Conservation (phyloP, 2,797 vertebrate species). For the Trichosurus vulpecula region DNA sequence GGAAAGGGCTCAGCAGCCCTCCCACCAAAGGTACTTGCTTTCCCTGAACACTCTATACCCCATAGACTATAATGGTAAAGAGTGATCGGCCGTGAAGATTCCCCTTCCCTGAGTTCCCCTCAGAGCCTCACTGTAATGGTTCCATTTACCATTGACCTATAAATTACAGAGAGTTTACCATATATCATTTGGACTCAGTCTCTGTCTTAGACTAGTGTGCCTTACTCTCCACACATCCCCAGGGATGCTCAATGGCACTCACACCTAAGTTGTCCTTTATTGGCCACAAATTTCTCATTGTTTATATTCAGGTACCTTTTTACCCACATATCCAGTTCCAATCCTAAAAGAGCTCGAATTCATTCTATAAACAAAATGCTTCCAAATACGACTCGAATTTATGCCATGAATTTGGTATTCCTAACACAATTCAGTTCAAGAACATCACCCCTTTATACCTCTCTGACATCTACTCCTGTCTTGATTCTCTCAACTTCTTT, state of each 20-base stretch:
- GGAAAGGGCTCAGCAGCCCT: no score
- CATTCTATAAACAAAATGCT: background rate
- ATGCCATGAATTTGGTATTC: background rate
- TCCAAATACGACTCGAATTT: background rate
- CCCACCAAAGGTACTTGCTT: no score
- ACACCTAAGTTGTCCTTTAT: background rate
- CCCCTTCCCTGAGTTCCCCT: background rate
- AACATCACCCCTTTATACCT: background rate
- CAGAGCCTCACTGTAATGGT: background rate
- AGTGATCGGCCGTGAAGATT: background rate
- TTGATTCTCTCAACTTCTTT: background rate
- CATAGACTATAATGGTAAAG: background rate
- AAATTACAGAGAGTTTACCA: fast-evolving
- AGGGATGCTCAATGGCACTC: background rate
- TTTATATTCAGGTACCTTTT: background rate
- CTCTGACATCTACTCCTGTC: background rate
- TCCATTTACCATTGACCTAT: fast-evolving
- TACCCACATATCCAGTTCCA: background rate
- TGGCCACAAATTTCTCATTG: background rate
- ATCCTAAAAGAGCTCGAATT: background rate
- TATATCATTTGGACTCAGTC: background rate
- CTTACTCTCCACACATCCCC: background rate
- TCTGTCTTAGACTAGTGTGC: background rate
- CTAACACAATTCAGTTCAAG: background rate
- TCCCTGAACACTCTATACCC: no score